These are phyloP conservation scores for Cromileptes altivelis DNA, from an alignment of 2,113 vertebrate species.

Conservation along the genomic window DNA sequence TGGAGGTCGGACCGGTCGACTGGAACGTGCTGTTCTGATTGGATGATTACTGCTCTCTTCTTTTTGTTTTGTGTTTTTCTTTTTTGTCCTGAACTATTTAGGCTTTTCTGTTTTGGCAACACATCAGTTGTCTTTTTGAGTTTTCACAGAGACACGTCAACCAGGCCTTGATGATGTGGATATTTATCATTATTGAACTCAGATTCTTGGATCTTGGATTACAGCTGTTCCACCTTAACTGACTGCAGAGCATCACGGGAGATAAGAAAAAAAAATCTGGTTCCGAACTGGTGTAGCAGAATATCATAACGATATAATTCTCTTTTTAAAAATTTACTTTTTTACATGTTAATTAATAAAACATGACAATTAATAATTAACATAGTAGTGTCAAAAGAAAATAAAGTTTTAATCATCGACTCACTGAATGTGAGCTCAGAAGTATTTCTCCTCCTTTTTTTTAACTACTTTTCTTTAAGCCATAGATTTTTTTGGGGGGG, in stretches of 20 bases:
- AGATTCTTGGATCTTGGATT: neutral
- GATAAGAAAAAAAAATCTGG: neutral
- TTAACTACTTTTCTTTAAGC: neutral
- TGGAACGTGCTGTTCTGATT: conserved; percentile 12
- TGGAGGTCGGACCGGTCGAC: neutral
- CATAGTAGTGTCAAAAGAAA: neutral
- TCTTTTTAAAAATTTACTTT: neutral
- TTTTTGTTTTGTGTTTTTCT: neutral
- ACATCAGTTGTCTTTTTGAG: neutral
- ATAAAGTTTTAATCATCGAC: no score
- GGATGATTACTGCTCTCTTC: neutral
- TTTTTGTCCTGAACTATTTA: neutral
- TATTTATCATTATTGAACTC: neutral
- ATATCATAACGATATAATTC: neutral
- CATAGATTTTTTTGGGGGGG: no score
- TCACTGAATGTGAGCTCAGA: neutral
- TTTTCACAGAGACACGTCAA: neutral
- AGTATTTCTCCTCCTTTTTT: neutral
- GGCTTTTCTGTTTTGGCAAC: neutral
- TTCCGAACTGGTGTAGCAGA: neutral
- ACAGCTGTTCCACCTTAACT: neutral
- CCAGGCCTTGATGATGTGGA: neutral
- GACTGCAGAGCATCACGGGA: conserved; percentile 16
- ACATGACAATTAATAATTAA: neutral
- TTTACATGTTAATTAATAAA: neutral